These are phyloP conservation scores for Drosophila kurseongensis DNA, from an alignment of 1,140 invertebrate genomes.

Conservation along the genomic window DNA sequence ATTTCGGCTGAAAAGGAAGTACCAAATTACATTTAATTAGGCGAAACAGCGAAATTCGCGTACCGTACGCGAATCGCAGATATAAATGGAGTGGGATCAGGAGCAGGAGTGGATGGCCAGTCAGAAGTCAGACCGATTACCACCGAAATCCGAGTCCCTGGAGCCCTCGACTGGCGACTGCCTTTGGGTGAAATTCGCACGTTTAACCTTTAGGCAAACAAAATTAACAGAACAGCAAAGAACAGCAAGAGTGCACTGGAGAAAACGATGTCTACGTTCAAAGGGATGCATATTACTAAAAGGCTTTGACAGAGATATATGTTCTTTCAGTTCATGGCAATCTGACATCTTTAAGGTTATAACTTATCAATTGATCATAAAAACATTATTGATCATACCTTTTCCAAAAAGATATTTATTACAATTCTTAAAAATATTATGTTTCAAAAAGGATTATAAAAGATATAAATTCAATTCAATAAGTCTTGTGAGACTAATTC, in stretches of 20 bases:
- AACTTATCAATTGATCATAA: too few relatives aligned
- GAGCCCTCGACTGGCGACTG: constrained; percentile 42
- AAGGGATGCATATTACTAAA: too few relatives aligned
- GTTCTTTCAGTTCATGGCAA: too few relatives aligned
- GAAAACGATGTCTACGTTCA: too few relatives aligned
- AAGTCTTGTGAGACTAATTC: too few relatives aligned
- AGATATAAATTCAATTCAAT: too few relatives aligned
- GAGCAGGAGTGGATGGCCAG: constrained; percentile 36
- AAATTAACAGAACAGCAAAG: constrained; percentile 47
- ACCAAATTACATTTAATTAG: constrained; percentile 84
- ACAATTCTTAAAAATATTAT: too few relatives aligned
- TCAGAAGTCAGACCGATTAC: constrained; percentile 80
- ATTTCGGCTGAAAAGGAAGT: constrained; percentile 84
- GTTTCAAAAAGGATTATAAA: too few relatives aligned
- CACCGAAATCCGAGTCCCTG: constrained; percentile 68
- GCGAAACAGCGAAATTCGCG: constrained; percentile 75
- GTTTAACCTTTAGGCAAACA: constrained; percentile 83
- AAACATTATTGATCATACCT: too few relatives aligned
- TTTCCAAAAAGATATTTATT: too few relatives aligned
- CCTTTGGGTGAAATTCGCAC: constrained; percentile 81
- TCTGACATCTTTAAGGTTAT: too few relatives aligned
- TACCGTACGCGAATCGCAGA: constrained; percentile 65
- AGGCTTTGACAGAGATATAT: too few relatives aligned
- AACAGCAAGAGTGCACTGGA: constrained; percentile 33
- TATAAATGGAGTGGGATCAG: constrained; percentile 41